Base-by-base conservation (phyloP, 2,797 vertebrate genomes). In the Chromobotia macracanthus region DNA sequence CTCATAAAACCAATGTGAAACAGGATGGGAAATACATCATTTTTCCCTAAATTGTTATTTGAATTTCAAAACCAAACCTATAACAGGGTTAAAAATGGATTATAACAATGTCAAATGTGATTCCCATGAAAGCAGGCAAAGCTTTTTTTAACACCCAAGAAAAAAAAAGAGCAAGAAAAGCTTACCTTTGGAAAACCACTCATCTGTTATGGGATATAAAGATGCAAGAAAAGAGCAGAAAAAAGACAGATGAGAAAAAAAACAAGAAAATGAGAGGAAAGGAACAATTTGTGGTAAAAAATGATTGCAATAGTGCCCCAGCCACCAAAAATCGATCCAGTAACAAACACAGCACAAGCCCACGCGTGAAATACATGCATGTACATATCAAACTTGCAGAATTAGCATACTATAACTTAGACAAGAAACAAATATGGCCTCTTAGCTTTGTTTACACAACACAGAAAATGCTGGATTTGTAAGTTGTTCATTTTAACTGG, bases 161-260 rank as follows among this genome's bases (percentile, higher is more conserved):
- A 74, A 81, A 76, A 73, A 81, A 72, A 73, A 89, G 88, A 83
- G 81, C 90, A 86, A 89, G 82, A 80, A 23, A 89, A 77, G 91
- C 96, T 97, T 95, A 98, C 96, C 96, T 97, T 95, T 96, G 87
- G 96, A 96, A 94, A 98, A 98, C 97, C 96, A 98, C 83, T 97
- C 96, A 86, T 99, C 97, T 96, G 93, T 89, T 88, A 88, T 82
- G 77, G 87, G 88, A 88, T 86, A 69, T 82, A 88, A 85, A 79
- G 82, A 82, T 87, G 82, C 84, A 87, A 90, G 81, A 75, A 86
- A 75, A 89, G 89, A 75, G 77, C 66, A 80, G 77, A 79, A 58
- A 87, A 50, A 75, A 82, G 75, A 82, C 66, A 71, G 79, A 83
- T 72, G 72, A 82, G 84, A 48, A 66, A 3, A 48, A 63, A 51